phyloP scores from a whole-genome alignment of 2,888 invertebrate species.

The Heteromurus nitidus region DNA sequence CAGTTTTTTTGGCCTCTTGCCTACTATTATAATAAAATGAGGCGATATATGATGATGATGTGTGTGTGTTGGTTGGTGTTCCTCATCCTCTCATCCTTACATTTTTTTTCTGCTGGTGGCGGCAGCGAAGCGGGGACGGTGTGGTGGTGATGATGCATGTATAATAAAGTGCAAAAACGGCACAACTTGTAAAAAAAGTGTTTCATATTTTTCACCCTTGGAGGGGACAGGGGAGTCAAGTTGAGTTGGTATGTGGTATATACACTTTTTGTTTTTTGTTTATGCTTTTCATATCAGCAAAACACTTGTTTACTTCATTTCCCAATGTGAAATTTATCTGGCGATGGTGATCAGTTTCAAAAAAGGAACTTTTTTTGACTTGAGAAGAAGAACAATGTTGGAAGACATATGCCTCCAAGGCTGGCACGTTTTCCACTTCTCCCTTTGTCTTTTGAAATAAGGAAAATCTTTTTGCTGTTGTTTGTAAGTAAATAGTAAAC shows the following conservation, averaged over 20 bases:
- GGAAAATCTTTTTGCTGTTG: too few relatives aligned
- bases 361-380: slow-evolving; percentile 18
- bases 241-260: too few relatives aligned
- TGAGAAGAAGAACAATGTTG: background rate
- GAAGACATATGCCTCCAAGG: slow-evolving; percentile 36
- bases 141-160: slow-evolving; percentile 28
- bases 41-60: slow-evolving; percentile 13
- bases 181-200: slow-evolving; percentile 4
- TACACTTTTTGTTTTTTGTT: too few relatives aligned
- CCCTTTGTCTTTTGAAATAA: background rate
- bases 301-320: slow-evolving; percentile 31
- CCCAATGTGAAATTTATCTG: too few relatives aligned
- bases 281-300: slow-evolving; percentile 10
- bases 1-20: slow-evolving; percentile 56
- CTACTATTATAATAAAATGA: slow-evolving; percentile 50
- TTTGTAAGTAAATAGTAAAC: too few relatives aligned
- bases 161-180: slow-evolving; percentile 48
- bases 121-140: background rate
- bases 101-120: too few relatives aligned
- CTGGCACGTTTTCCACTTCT: slow-evolving; percentile 30
- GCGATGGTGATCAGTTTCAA: background rate
- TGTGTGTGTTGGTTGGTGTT: background rate
- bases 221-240: too few relatives aligned
- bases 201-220: too few relatives aligned
- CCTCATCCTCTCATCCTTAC: too few relatives aligned